Percentiles rank a stretch among this genome's conserved stretches.
Conservation (phyloP, 2,797 vertebrate genomes). For the Cynodonichthys magdalenae region DNA sequence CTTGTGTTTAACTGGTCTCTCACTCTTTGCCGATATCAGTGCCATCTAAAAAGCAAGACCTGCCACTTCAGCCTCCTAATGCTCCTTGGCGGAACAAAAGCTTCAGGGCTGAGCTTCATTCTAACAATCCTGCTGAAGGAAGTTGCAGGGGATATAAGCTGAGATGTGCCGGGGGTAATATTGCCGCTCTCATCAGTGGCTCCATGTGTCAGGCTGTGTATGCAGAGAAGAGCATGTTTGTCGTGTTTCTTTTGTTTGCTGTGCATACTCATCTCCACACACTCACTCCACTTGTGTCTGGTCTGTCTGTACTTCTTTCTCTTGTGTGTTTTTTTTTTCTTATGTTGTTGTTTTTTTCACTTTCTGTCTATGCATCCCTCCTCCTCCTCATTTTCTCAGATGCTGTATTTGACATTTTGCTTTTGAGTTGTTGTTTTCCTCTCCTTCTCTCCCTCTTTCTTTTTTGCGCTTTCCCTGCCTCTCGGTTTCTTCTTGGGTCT, state of each 20-base stretch:
- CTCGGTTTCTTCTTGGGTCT: constrained; percentile 63
- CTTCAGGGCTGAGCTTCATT: constrained; percentile 52
- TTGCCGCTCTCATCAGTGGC: constrained; percentile 64
- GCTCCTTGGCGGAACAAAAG: constrained; percentile 79
- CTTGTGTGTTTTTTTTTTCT: constrained; percentile 60
- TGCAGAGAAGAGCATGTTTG: constrained; percentile 67
- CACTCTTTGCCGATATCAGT: constrained; percentile 57
- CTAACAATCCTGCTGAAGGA: constrained; percentile 69
- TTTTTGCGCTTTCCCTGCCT: constrained; percentile 40
- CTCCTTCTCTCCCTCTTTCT: constrained; percentile 39
- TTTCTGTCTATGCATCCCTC: constrained; percentile 71
- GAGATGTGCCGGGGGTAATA: constrained; percentile 75
- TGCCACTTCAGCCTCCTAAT: constrained; percentile 78
- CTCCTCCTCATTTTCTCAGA: constrained; percentile 73
- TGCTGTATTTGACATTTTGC: constrained; percentile 77
- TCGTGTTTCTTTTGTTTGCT: constrained; percentile 76
- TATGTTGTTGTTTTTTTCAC: constrained; percentile 53
- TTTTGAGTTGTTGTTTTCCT: constrained; percentile 62
- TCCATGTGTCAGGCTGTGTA: constrained; percentile 69
- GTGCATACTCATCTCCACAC: constrained; percentile 63
- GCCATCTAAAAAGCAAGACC: constrained; percentile 68
- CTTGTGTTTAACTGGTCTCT: constrained; percentile 63
- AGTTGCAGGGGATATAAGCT: constrained; percentile 68
- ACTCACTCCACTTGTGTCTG: constrained; percentile 69
- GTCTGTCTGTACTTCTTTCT: constrained; percentile 73